Percentiles rank a stretch among this genome's conserved stretches.
phyloP scores from a whole-genome alignment of 1,140 invertebrate genomes.

The Drosophila azteca region DNA sequence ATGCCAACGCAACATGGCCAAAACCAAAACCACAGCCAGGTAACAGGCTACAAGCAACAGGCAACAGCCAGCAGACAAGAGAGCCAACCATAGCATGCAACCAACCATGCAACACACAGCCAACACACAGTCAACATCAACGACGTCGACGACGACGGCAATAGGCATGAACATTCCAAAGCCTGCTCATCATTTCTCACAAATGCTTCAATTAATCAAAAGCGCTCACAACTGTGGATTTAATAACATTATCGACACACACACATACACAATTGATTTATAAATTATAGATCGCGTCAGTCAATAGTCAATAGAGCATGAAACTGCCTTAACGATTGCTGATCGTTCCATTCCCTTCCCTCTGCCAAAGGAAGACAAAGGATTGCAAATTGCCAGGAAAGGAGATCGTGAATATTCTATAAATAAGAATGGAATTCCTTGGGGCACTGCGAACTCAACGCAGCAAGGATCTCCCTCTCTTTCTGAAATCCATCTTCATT shows the following conservation, averaged over 20 bases:
- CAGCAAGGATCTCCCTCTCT: background rate
- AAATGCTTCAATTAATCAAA: conserved; percentile 79
- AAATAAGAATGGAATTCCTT: conserved; percentile 25
- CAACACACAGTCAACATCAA: too few relatives aligned
- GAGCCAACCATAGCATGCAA: background rate
- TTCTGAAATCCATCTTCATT: conserved; percentile 28
- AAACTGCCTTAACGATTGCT: conserved; percentile 54
- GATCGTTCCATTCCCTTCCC: conserved; percentile 17
- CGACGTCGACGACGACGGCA: conserved; percentile 2
- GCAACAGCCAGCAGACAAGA: conserved; percentile 5
- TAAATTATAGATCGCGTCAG: conserved; percentile 79
- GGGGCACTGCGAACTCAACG: background rate
- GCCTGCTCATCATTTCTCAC: conserved; percentile 68
- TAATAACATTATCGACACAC: conserved; percentile 71
- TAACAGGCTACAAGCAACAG: conserved; percentile 31
- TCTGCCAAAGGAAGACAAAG: conserved; percentile 33
- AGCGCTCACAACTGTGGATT: conserved; percentile 70
- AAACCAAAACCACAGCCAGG: conserved; percentile 50
- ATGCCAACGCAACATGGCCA: conserved; percentile 71
- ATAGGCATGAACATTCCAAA: conserved; percentile 58
- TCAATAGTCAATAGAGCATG: conserved; percentile 71
- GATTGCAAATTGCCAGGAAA: conserved; percentile 39
- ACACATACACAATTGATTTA: conserved; percentile 59
- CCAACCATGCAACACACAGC: conserved; percentile 26
- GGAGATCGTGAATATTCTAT: conserved; percentile 30